Evolutionary conservation across 2,888 invertebrate species (phyloP), one percentile per base, ranked within the genome.

Genomic region (Hyppa rectilinea): DNA sequence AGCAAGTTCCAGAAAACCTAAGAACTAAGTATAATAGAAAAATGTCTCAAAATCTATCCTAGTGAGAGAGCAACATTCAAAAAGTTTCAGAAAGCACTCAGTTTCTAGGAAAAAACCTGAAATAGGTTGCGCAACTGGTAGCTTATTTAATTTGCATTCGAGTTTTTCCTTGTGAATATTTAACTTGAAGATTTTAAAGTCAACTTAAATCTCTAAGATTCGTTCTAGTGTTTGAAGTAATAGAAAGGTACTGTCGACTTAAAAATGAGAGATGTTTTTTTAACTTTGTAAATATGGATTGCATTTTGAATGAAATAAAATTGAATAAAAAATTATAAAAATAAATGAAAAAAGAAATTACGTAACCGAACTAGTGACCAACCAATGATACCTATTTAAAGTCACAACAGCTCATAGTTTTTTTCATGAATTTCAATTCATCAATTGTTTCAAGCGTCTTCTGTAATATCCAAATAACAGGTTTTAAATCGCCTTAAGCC

Each of bases 41-140:
- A 96, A 78, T 98, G 98, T 84, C 94, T 98, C 9, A 97, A 96
- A 88, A 97, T 98, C 55, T 95, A 96, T 80, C 97, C 98, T 0
- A 95, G 96, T 36, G 96, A 95, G 31, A 87, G 96, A 76, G 86
- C 92, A 2, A 96, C 97, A 58, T 97, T 97, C 49, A 87, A n/a
- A 45, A 78, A 70, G 43, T 61, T 64, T 17, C 47, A 60, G 20
- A 55, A 55, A 60, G 1, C 4, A 29, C 40, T 26, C 20, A 2
- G 26, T 31, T 66, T 31, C 75, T 67, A 67, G 40, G 26, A 59
- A 12, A 40, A 45, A 60, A 40, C 26, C 40, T 75, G 75, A 68
- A 75, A 70, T 70, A 60, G 71, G 58, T 66, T 63, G 66, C 38
- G 43, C 59, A 49, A 79, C 49, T 52, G 29, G 31, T 47, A 59